Evolutionary conservation across 92 coral and sea anemone species (phyloP).

Genomic region (Epizoanthus rinbou): DNA sequence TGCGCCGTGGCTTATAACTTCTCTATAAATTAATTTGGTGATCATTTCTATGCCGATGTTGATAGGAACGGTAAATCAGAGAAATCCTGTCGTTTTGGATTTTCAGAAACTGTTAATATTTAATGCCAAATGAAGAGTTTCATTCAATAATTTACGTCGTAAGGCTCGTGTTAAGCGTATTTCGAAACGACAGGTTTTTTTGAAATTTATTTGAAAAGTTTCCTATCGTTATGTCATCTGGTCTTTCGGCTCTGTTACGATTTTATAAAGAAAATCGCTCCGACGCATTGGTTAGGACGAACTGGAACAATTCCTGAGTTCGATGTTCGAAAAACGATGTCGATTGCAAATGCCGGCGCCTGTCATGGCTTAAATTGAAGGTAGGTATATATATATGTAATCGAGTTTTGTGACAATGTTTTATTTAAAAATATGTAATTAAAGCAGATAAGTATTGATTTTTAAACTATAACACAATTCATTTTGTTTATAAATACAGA

Average conservation of each 20-base stretch:
- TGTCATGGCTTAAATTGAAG: conserved; percentile 20
- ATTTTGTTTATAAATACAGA: conserved; percentile 26
- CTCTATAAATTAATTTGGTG: conserved; percentile 6
- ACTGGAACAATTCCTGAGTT: conserved; percentile 31
- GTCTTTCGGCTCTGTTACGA: conserved; percentile 35
- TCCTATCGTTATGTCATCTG: conserved; percentile 38
- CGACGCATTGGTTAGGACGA: conserved; percentile 33
- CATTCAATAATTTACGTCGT: conserved; percentile 9
- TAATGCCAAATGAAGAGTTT: conserved; percentile 14
- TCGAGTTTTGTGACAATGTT: conserved; percentile 21
- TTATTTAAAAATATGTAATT: conserved; percentile 12
- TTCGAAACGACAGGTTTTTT: conserved; percentile 8
- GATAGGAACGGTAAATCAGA: too few relatives aligned
- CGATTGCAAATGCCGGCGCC: conserved; percentile 38
- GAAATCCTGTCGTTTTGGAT: too few relatives aligned
- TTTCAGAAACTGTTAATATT: conserved; percentile 20
- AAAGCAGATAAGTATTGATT: conserved; percentile 22
- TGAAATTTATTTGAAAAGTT: conserved; percentile 25
- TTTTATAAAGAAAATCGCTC: conserved; percentile 39
- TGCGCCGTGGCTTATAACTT: conserved; percentile 4
- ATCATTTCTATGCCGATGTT: conserved; percentile 1
- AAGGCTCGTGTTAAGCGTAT: conserved; percentile 20
- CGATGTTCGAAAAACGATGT: conserved; percentile 37
- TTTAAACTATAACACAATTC: background rate
- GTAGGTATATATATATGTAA: conserved; percentile 19